Evolutionary conservation across 2,888 invertebrate genomes (phyloP), one percentile per base, ranked within the genome.

Genomic region (Orthosia incerta): DNA sequence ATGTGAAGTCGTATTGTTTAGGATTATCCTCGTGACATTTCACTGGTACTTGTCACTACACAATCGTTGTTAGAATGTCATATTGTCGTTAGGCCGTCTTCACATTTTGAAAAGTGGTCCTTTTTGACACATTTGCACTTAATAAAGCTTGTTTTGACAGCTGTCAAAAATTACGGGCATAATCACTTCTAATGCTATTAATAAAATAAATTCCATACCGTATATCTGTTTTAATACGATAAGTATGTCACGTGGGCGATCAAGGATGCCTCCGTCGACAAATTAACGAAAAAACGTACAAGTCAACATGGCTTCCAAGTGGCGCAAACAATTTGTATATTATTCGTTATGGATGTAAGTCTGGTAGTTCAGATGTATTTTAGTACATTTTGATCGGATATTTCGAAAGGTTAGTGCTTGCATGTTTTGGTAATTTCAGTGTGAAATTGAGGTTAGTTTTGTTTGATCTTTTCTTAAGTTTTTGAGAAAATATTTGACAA

Each of bases 341-440:
- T 55, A 74, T 66, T 50, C n/a, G 18, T 46, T 55, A 79, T 73
- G 18, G 31, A 31, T 79, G 62, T 79, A 61, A 69, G 9, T 48
- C 55, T n/a, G 50, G n/a, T 18, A 59, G 31, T 46, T 50, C 23
- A 16, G 4, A 26, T 20, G 51, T 18, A 62, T 62, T 57, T 65
- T 46, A 62, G 5, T 61, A 15, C 5, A 12, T 45, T 64, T 78
- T 65, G 60, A 65, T 76, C 20, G 16, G 20, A 50, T 50, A 5
- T 31, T 53, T 63, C 31, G 7, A 53, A 23, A 48, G 26, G 31
- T 31, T 12, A 46, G 12, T 48, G 46, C 16, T 48, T 23, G 53
- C 23, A 39, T 73, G 39, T 61, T 73, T 31, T n/a, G 11, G 23
- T 48, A 13, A 61, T 61, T 48, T 39, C 4, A 0, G 1, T 4